Evolutionary conservation across 2,113 vertebrate genomes (phyloP), one percentile per base, ranked within the genome.

Genomic region (Sapajus apella): DNA sequence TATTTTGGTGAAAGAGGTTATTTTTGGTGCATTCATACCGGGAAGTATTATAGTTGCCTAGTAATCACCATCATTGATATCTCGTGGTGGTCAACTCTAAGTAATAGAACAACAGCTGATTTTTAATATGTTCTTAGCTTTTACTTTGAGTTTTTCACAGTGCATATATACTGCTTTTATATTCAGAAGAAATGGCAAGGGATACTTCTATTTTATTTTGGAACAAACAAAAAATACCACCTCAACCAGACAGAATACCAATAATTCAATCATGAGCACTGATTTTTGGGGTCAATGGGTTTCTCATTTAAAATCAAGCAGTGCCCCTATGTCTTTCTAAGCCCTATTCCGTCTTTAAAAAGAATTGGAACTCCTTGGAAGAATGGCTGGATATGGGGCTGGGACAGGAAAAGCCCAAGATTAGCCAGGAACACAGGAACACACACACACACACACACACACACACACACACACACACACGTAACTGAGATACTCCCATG

Each of bases 241-340:
- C 25, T 79, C 32, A 58, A 58, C 47, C 9, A 76, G 47, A 86
- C 8, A 52, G 43, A 91, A 82, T 45, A 55, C 9, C 30, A 21
- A 47, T 16, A 75, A 55, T 75, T 81, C 32, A 75, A 56, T 45
- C 17, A 73, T 35, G 2, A 81, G 61, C 61, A 64, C 27, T 30
- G 61, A 13, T 64, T 64, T 64, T 64, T 64, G 32, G 8, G 35
- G 11, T 77, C 10, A 47, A 45, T 68, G 66, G 40, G 4, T 79
- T 72, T 43, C 45, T 72, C n/a, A 32, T 94, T 80, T 56, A 75
- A 94, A 87, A 68, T 96, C n/a, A 68, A 86, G 83, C 50, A 55
- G 12, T 55, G 21, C 18, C 23, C 27, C 8, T 12, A n/a, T 37
- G 21, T 56, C n/a, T 45, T 80, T 82, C 12, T 88, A 66, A 90